Base-by-base conservation (phyloP, 2,113 vertebrate species). In the Dipodomys stephensi region DNA sequence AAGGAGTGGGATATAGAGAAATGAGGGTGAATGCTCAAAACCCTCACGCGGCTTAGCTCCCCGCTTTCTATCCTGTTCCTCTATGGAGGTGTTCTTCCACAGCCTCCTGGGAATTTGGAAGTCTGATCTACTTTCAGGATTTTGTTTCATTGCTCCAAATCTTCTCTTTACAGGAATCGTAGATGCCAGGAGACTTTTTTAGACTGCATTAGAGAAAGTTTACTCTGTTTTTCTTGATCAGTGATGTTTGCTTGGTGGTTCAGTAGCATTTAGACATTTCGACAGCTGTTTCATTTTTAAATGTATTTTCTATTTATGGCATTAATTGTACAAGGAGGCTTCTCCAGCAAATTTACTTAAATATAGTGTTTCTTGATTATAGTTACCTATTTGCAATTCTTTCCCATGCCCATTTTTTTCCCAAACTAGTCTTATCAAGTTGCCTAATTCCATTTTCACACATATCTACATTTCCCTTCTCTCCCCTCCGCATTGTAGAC, bases 11-110 rank as follows among this genome's bases (percentile, higher is more conserved):
- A 28, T 57, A 15, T n/a, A 4, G 49, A 2, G n/a, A 71, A 27
- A 4, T 8, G 30, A 2, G 23, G 4, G 30, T 28, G 13, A 18
- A 18, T 44, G 23, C 20, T 72, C 15, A 67, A 62, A 62, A 68
- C 1, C 2, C 6, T 35, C 35, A 8, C 1, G 22, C 10, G 0
- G 1, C 0, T 64, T 57, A 18, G 3, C 39, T 74, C 82, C 2
- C 20, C 5, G 7, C 62, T 0, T 12, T 6, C 25, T 28, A 7
- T 39, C 8, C 1, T 4, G 4, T 30, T 8, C 6, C 6, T 79
- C 60, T 6, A 4, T 6, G 27, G 28, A 44, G 7, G 27, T 4
- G 10, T 53, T 73, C 22, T 16, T 62, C 2, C 27, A 49, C 57
- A 49, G 11, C 4, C 4, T 88, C 4, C 28, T 30, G 15, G 15